Base-by-base conservation (phyloP, 1,140 invertebrate genomes). In the Gonatopus flavifemur region DNA sequence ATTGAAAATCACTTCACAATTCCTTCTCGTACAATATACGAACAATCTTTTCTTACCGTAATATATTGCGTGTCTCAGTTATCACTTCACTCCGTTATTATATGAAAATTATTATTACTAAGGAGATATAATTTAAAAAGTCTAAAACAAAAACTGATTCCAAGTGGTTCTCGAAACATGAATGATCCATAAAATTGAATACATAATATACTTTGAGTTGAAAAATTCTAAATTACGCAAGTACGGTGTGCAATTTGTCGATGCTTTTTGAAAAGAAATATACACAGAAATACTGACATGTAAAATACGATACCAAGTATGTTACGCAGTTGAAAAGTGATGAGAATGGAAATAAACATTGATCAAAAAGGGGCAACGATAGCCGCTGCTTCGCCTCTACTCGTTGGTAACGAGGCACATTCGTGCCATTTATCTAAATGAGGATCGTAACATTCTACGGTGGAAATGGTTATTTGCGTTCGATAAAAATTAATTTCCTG, bases 371-470 rank as follows among this genome's bases (percentile, higher is more conserved):
- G 76, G 54, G 70, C 75, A 31, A 88, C 84, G 19, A 85, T 82
- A 13, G 89, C 88, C n/a, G 88, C 89, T 18, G 90, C 90, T 74
- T 93, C 90, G 49, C 91, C 90, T 58, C 92, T 83, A 54, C 88
- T 89, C 55, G 88, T 86, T 20, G 90, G 90, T 52, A 95, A 77
- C 18, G 88, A 82, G 19, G 86, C 84, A 55, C 86, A 86, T 49
- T 88, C 83, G 43, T 83, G 82, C 93, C 93, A 96, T 24, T 79
- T 79, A 66, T 91, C 86, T 3, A 82, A 85, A 32, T 84, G 76
- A 2, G 91, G 91, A 79, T 94, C 87, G 72, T 88, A 94, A 57
- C 87, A 83, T 70, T 94, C 91, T 0, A 91, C 88, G 28, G 85
- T 84, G 41, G 85, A 84, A 36, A 94, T 86, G 10, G 90, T 93